Evolutionary conservation across 2,888 invertebrate species (phyloP), one percentile per base, ranked within the genome.

Genomic region (Agrenia bidenticulata): DNA sequence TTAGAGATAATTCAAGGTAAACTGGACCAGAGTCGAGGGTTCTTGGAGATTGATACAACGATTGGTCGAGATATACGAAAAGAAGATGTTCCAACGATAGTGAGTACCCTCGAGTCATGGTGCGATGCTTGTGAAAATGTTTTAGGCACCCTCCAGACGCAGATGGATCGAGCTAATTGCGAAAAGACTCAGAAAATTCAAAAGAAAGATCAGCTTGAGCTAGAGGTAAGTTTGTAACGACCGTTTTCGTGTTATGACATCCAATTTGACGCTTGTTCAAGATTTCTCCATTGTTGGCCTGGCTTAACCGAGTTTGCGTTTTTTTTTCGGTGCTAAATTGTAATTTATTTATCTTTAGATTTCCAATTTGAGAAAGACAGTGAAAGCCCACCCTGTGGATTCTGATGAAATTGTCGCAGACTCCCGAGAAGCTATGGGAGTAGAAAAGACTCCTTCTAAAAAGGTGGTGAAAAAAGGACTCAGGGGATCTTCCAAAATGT

Each of bases 1-100:
- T 32, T 81, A 88, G 93, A 94, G 79, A 92, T 97, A 74, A 94
- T 96, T 76, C 92, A 92, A 75, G 97, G 96, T 1, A 97, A 96
- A 81, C 82, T 98, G 73, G 97, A 97, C 81, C 97, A 97, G 80
- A 92, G 93, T 78, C 93, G 94, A 80, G 90, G 91, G 75, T 89
- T 90, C 72, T 83, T 97, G 41, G 96, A 97, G 81, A 89, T 97
- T 0, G 96, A 97, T 79, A 94, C 91, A 77, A 94, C 96, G 0
- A 86, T 96, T 39, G 96, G 96, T 0, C 84, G 97, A 19, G 97
- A 98, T 78, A 94, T 96, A 32, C 86, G 89, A 39, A 86, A 89
- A 0, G 90, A 89, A 59, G 92, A 94, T 78, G 86, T 95, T 0
- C 85, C 88, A 13, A 84, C 87, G 64, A 93, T 96, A 56, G 88